A percentile compares a stretch with the other conserved stretches of the same genome.
Conservation (phyloP, 2,113 vertebrate genomes). For the Eidolon helvum region DNA sequence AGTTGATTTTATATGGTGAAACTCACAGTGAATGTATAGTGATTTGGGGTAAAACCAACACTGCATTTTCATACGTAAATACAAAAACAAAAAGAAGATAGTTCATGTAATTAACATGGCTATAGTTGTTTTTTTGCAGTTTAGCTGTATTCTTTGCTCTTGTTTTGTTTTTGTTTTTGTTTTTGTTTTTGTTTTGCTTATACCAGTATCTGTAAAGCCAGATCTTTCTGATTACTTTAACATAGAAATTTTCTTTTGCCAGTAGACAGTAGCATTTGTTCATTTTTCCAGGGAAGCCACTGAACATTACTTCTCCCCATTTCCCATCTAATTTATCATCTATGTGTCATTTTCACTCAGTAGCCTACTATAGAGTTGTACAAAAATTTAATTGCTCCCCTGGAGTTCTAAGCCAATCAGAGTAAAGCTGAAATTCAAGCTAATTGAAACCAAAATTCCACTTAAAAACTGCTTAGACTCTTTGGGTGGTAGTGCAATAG, state of each 20-base stretch:
- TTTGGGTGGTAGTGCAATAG: constrained; percentile 56
- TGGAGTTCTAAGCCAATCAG: constrained; percentile 48
- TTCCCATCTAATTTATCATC: constrained; percentile 25
- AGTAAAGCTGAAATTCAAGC: constrained; percentile 59
- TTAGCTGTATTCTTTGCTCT: not conserved
- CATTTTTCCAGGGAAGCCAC: not conserved
- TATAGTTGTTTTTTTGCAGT: not conserved
- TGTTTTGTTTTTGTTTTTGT: not conserved
- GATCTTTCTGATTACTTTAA: constrained; percentile 21
- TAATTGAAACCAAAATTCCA: constrained; percentile 77
- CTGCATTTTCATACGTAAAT: not conserved
- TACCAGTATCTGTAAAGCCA: not conserved
- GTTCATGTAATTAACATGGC: not conserved
- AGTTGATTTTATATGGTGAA: not conserved
- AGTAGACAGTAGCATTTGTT: constrained; percentile 18
- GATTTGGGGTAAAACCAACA: constrained; percentile 7
- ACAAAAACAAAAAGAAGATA: not conserved
- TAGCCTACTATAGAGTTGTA: not conserved
- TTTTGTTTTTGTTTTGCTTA: not conserved
- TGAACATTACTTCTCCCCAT: not conserved
- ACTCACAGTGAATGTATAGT: not conserved
- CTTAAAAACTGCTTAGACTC: constrained; percentile 51
- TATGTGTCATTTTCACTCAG: not conserved
- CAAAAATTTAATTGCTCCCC: constrained; percentile 41
- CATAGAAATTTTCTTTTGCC: constrained; percentile 6